phyloP scores from a whole-genome alignment of 2,888 invertebrate species.

The Metacarcinus magister region DNA sequence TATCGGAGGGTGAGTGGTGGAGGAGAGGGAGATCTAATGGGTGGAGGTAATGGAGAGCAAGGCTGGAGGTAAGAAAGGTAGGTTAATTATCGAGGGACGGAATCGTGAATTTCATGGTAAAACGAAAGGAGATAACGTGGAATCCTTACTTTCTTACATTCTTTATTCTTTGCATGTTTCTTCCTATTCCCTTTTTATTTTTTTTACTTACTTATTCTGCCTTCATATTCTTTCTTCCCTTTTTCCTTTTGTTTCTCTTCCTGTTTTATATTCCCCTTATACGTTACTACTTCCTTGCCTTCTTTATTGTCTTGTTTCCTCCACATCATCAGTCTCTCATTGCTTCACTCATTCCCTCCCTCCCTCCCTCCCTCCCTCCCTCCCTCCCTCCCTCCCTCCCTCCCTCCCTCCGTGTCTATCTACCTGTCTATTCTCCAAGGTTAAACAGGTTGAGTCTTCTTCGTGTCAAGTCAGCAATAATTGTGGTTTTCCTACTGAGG shows the following conservation, averaged over 20 bases:
- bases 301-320: neutral
- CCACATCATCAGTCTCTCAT: neutral
- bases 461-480: slow-evolving; percentile 47
- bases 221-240: neutral
- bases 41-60: neutral
- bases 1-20: neutral
- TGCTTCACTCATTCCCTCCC: neutral
- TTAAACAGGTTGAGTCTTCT: slow-evolving; percentile 12
- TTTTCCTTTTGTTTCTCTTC: neutral
- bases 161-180: neutral
- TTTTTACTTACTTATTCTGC: no score
- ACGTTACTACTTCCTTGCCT: neutral
- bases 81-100: neutral
- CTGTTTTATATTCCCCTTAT: neutral
- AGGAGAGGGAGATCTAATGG: neutral
- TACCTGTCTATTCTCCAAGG: neutral
- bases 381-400: neutral
- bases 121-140: neutral
- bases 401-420: neutral
- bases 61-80: neutral
- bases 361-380: neutral
- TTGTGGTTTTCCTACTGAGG: slow-evolving; percentile 60
- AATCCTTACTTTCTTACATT: neutral
- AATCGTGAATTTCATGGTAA: neutral
- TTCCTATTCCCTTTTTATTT: neutral